Evolutionary conservation across 2,888 invertebrate genomes (phyloP).

Genomic region (Tanypteryx hageni): DNA sequence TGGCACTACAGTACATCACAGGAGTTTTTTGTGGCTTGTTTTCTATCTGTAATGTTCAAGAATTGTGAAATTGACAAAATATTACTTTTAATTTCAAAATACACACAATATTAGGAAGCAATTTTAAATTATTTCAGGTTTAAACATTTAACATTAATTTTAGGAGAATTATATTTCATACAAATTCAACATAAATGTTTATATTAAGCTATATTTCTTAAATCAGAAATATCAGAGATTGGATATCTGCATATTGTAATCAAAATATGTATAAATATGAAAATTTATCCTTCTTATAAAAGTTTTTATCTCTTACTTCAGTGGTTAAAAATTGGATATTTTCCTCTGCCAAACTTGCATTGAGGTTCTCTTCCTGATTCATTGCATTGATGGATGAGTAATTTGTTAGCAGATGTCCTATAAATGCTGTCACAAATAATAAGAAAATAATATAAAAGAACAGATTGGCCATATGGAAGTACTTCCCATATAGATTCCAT

Average conservation of each 20-base stretch:
- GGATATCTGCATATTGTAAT: no score
- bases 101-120: no score
- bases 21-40: conserved; percentile 74
- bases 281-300: no score
- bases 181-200: no score
- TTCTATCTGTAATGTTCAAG: neutral
- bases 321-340: neutral
- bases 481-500: conserved; percentile 94
- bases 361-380: neutral
- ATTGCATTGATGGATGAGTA: neutral
- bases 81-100: no score
- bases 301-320: neutral
- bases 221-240: no score
- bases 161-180: no score
- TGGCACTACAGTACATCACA: conserved; percentile 79
- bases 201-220: no score
- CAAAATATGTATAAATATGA: no score
- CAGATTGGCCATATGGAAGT: conserved; percentile 88
- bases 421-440: conserved; percentile 85
- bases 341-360: neutral
- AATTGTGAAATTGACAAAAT: neutral
- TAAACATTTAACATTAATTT: no score
- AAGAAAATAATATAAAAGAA: conserved; percentile 89
- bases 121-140: no score
- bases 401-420: conserved; percentile 81